A percentile compares a stretch with the other conserved stretches of the same genome.
Evolutionary conservation across 2,888 invertebrate species (phyloP).

Genomic region (Tridacna crocea): DNA sequence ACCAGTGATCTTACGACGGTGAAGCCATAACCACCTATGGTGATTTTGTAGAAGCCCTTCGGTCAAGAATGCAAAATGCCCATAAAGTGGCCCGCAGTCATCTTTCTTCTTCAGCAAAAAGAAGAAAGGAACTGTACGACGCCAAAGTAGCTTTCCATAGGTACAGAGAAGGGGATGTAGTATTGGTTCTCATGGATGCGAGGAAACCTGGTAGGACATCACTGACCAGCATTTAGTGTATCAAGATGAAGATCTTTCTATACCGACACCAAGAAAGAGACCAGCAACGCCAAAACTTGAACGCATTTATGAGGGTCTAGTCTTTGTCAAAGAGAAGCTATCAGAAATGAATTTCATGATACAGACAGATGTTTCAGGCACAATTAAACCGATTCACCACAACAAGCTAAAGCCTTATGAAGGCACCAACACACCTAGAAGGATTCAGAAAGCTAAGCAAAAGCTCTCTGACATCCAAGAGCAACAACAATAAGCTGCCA

Average conservation of each 20-base stretch:
- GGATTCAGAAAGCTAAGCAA: too few relatives aligned
- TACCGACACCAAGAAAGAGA: too few relatives aligned
- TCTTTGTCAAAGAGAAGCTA: slow-evolving; percentile 22
- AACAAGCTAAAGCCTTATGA: slow-evolving; percentile 26
- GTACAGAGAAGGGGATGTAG: slow-evolving; percentile 38
- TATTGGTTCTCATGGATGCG: slow-evolving; percentile 34
- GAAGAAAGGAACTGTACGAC: slow-evolving; percentile 43
- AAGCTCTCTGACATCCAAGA: too few relatives aligned
- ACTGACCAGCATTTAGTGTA: too few relatives aligned
- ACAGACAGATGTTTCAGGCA: slow-evolving; percentile 10
- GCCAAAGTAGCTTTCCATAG: slow-evolving; percentile 6
- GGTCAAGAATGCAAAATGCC: slow-evolving; percentile 26
- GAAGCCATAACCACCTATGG: neutral
- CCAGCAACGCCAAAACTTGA: slow-evolving; percentile 45
- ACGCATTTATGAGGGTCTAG: slow-evolving; percentile 13
- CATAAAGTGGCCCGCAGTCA: slow-evolving; percentile 22
- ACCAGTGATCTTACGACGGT: neutral
- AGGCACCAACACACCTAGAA: too few relatives aligned
- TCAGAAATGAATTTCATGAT: slow-evolving; percentile 28
- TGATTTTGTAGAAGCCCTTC: neutral
- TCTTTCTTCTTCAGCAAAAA: slow-evolving; percentile 10
- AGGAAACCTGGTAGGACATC: slow-evolving; percentile 28
- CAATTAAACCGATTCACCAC: slow-evolving; percentile 28
- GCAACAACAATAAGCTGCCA: too few relatives aligned
- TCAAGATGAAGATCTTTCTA: too few relatives aligned